Evolutionary conservation across 2,797 vertebrate genomes (phyloP).

Genomic region (Gadopsis marmoratus): DNA sequence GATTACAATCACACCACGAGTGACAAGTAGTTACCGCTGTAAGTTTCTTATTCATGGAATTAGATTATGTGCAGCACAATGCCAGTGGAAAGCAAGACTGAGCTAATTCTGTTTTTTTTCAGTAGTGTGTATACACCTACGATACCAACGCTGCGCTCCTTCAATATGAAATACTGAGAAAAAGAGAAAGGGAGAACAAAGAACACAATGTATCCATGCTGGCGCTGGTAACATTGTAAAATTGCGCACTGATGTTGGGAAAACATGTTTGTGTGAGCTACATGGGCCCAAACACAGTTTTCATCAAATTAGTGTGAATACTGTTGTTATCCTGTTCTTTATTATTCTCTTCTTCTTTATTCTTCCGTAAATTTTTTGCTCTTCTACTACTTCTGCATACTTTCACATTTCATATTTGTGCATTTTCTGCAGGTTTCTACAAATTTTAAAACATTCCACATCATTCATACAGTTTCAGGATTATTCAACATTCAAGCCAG

Average conservation of each 20-base stretch:
- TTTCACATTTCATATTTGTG: no score
- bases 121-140: background rate
- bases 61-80: background rate
- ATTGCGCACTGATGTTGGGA: background rate
- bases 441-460: no score
- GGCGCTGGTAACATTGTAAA: background rate
- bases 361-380: no score
- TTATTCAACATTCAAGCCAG: no score
- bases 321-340: no score
- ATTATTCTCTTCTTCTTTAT: no score
- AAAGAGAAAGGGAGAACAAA: background rate
- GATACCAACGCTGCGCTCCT: no score
- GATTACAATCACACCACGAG: background rate
- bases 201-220: background rate
- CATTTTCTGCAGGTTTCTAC: no score
- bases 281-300: background rate
- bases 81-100: background rate
- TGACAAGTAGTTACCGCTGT: background rate
- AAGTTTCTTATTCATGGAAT: background rate
- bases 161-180: background rate
- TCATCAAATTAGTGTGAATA: no score
- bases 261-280: background rate
- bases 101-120: background rate
- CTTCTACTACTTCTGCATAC: no score
- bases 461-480: no score